Base-by-base conservation (phyloP, 2,888 invertebrate genomes). In the Meiosimyza platycephala region DNA sequence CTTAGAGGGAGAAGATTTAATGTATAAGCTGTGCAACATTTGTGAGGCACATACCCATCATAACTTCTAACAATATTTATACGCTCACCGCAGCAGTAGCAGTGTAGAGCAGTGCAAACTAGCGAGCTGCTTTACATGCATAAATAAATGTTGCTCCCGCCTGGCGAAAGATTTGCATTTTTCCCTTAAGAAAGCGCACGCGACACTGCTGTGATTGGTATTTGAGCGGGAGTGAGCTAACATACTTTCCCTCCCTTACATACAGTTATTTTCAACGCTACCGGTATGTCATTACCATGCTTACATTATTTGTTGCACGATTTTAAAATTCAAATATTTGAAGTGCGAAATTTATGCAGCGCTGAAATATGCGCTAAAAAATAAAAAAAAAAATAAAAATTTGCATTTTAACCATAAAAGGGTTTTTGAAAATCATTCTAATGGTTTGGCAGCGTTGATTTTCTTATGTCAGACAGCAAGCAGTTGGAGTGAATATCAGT, bases 271-370 rank as follows among this genome's bases (percentile, higher is more conserved):
- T 15, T 4, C 22, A 63, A 18, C 16, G 15, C 1, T 13, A 6
- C 5, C 22, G 33, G 15, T 22, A 48, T 48, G 50, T 48, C 59
- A n/a, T 59, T 50, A 59, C 68, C 68, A 68, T 50, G 50, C 59
- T 59, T n/a, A 59, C 68, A 59, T 59, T 68, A 68, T 68, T 68
- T 68, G 68, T 50, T 68, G 68, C 68, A 50, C 59, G 68, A 59
- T 59, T 68, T 68, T 68, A 33, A 57, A 68, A 68, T 68, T 48
- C 68, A 68, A 68, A 68, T 68, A 68, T 68, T 67, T 68, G 68
- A 68, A 68, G 68, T 68, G 68, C 47, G 68, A 48, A 68, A 68
- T 68, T 68, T 68, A 68, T 68, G 68, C 68, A 48, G 40, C 40
- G 40, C 6, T n/a, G 40, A 55, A 57, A 57, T 40, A 67, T 57